Percentiles rank a stretch among this genome's conserved stretches.
These are phyloP conservation scores for Brachyhypopomus occidentalis DNA, from an alignment of 2,113 vertebrate species.

Conservation along the genomic window DNA sequence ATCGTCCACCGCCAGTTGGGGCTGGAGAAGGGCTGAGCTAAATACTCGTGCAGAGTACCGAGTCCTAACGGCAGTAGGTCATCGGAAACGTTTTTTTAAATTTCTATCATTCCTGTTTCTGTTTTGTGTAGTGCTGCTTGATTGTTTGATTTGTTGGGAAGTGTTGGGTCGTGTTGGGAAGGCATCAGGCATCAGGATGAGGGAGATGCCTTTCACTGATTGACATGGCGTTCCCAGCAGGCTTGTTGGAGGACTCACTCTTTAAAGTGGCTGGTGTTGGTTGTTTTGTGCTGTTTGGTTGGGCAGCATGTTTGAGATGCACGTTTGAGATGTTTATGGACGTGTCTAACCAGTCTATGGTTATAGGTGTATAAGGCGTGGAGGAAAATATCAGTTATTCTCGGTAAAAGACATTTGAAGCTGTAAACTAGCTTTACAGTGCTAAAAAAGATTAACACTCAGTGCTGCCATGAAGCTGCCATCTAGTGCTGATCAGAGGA, in stretches of 20 bases:
- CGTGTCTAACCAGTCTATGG: background rate
- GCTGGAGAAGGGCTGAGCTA: too few species aligned
- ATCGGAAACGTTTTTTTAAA: background rate
- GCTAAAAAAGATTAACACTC: background rate
- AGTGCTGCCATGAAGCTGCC: background rate
- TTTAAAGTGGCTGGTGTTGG: constrained; percentile 19
- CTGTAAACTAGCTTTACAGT: background rate
- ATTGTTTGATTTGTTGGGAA: background rate
- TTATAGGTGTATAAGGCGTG: background rate
- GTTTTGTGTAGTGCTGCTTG: background rate
- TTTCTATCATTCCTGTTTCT: background rate
- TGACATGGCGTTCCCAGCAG: constrained; percentile 21
- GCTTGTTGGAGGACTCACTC: constrained; percentile 35
- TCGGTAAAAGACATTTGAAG: background rate
- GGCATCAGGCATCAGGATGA: constrained; percentile 29
- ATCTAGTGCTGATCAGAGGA: background rate
- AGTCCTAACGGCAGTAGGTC: background rate
- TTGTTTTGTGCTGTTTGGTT: constrained; percentile 43
- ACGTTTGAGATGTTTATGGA: constrained; percentile 19
- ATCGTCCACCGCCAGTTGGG: background rate
- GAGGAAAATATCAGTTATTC: background rate
- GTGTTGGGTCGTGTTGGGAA: constrained; percentile 10
- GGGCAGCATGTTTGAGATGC: constrained; percentile 8
- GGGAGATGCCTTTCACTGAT: constrained; percentile 39
- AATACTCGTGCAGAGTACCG: background rate